These are phyloP conservation scores for Vimba vimba DNA, from an alignment of 2,113 vertebrate species.

Conservation along the genomic window DNA sequence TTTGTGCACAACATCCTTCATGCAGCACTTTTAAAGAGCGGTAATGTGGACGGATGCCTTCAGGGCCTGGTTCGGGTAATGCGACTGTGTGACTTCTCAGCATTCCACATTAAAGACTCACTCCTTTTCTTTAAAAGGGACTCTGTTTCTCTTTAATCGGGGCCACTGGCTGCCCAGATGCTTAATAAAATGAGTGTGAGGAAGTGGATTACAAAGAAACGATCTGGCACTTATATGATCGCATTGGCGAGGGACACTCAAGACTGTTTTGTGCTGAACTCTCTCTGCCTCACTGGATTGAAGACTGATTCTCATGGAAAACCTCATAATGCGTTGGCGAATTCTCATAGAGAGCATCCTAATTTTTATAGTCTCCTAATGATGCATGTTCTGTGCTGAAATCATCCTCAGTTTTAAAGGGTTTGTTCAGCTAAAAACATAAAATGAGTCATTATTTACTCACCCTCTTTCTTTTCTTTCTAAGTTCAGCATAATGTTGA, in stretches of 20 bases:
- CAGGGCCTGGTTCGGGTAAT: not conserved
- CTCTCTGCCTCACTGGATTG: too few relatives aligned
- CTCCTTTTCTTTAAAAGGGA: not conserved
- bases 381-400: too few relatives aligned
- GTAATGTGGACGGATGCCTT: slow-evolving; percentile 21
- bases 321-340: too few relatives aligned
- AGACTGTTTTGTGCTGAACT: not conserved
- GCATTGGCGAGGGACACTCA: not conserved
- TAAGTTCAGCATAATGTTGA: not conserved
- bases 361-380: not conserved
- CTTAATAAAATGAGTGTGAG: slow-evolving; percentile 12
- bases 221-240: not conserved
- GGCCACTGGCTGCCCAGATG: slow-evolving; percentile 1
- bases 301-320: not conserved
- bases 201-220: slow-evolving; percentile 41
- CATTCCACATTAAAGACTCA: slow-evolving; percentile 18
- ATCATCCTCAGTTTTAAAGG: not conserved
- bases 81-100: not conserved
- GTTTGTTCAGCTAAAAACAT: not conserved
- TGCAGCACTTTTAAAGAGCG: slow-evolving; percentile 14
- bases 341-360: not conserved
- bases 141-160: slow-evolving; percentile 12
- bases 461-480: not conserved
- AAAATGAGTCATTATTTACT: not conserved
- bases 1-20: slow-evolving; percentile 32